Percentiles rank a stretch among this genome's conserved stretches.
Evolutionary conservation across 1,140 invertebrate species (phyloP).

Genomic region (Ips typographus): DNA sequence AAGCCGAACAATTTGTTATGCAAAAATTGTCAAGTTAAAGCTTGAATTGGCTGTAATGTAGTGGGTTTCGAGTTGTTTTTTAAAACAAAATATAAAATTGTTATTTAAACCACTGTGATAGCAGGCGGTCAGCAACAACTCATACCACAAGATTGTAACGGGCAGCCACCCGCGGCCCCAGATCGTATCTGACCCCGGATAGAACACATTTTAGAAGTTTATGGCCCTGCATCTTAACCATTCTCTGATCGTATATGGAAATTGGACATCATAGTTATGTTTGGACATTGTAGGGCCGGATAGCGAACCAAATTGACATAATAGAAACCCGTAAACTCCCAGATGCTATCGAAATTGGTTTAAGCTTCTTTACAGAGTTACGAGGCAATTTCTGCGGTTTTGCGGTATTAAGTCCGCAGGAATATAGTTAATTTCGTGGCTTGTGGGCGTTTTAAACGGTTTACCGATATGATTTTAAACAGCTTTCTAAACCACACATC

Average conservation of each 20-base stretch:
- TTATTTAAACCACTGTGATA: too few species aligned
- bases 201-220: conserved; percentile 45
- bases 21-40: too few species aligned
- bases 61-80: too few species aligned
- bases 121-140: conserved; percentile 26
- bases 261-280: conserved; percentile 43
- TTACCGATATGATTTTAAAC: too few species aligned
- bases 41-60: too few species aligned
- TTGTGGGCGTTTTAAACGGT: too few species aligned
- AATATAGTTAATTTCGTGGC: not conserved
- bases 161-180: conserved; percentile 41
- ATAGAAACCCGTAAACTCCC: conserved; percentile 25
- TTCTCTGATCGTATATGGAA: conserved; percentile 46
- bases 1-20: too few species aligned
- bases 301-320: conserved; percentile 29
- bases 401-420: not conserved
- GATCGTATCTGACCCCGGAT: conserved; percentile 42
- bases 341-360: conserved; percentile 31
- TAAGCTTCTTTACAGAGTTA: conserved; percentile 18
- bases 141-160: conserved; percentile 38
- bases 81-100: too few species aligned
- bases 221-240: conserved; percentile 43
- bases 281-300: conserved; percentile 33
- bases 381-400: conserved; percentile 2
- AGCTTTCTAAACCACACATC: too few species aligned